Evolutionary conservation across 2,113 vertebrate genomes (phyloP), one percentile per base, ranked within the genome.

Genomic region (Lepus europaeus): DNA sequence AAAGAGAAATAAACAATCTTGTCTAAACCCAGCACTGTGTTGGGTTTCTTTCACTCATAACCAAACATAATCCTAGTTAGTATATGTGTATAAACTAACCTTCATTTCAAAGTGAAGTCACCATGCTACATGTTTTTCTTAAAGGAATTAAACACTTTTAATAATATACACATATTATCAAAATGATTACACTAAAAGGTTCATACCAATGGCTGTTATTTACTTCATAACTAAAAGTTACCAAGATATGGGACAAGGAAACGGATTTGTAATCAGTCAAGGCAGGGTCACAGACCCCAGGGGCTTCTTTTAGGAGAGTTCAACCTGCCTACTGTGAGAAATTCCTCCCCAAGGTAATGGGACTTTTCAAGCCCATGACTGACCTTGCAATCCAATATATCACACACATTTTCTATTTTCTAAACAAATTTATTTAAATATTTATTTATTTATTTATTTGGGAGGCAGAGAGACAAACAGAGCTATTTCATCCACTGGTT

Each of bases 61-160:
- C 2, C 25, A 94, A 84, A 88, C 27, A 25, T 70, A 84, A 77
- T 66, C 45, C 22, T n/a, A 89, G 27, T 77, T 86, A 63, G 53
- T 51, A 64, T 14, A 78, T 72, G 68, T 72, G 19, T 86, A 82
- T 66, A 82, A 61, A 36, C 82, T 61, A 10, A 90, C 74, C 59
- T 87, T 91, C 5, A 89, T 36, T 91, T 91, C 63, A 91, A 81
- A 66, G 74, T 84, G 87, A 94, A 93, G 91, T 77, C 23, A 76
- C 53, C 88, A 94, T 84, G 25, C 17, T 89, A 94, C 12, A 83
- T 29, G 12, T 64, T 45, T 79, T n/a, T 86, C 53, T 51, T 82
- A 82, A 94, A 83, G 23, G 64, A 33, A 83, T 80, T 39, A 76
- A 93, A 82, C 20, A 85, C 72, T 63, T 78, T 90, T 85, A 70